A percentile compares a stretch with the other conserved stretches of the same genome.
These are phyloP conservation scores for Metridium senile DNA, from an alignment of 92 coral and sea anemone genomes.

Conservation along the genomic window DNA sequence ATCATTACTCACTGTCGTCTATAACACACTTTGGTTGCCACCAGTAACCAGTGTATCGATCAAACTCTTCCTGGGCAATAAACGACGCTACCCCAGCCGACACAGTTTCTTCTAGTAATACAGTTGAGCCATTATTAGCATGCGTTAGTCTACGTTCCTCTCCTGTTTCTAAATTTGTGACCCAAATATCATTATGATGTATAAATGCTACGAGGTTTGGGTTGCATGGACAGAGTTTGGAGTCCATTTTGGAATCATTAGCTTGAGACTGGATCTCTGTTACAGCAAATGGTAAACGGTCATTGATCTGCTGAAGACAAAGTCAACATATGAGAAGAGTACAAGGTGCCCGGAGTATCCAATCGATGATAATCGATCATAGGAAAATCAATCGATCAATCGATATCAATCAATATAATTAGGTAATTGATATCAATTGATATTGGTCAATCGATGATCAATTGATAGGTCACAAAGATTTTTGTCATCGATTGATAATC, in stretches of 20 bases:
- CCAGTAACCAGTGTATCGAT: conserved; percentile 98
- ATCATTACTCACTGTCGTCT: conserved; percentile 82
- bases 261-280: conserved; percentile 87
- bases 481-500: too few relatives aligned
- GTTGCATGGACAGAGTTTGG: conserved; percentile 94
- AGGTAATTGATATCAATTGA: too few relatives aligned
- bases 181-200: conserved; percentile 97
- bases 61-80: conserved; percentile 97
- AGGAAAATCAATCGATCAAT: too few relatives aligned
- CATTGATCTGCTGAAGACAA: conserved; percentile 33
- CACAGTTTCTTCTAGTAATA: conserved; percentile 74
- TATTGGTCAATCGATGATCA: too few relatives aligned
- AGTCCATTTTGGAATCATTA: conserved; percentile 88
- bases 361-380: too few relatives aligned
- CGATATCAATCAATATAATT: too few relatives aligned
- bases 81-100: conserved; percentile 99
- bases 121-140: conserved; percentile 83
- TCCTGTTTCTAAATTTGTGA: conserved; percentile 73
- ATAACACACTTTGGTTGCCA: conserved; percentile 82
- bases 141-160: conserved; percentile 81
- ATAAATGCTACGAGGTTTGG: conserved; percentile 90
- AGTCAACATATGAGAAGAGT: not conserved
- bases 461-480: too few relatives aligned
- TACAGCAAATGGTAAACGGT: conserved; percentile 70
- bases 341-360: too few relatives aligned